Conservation (phyloP, 2,888 invertebrate genomes). For the Blastobasis lacticolella region DNA sequence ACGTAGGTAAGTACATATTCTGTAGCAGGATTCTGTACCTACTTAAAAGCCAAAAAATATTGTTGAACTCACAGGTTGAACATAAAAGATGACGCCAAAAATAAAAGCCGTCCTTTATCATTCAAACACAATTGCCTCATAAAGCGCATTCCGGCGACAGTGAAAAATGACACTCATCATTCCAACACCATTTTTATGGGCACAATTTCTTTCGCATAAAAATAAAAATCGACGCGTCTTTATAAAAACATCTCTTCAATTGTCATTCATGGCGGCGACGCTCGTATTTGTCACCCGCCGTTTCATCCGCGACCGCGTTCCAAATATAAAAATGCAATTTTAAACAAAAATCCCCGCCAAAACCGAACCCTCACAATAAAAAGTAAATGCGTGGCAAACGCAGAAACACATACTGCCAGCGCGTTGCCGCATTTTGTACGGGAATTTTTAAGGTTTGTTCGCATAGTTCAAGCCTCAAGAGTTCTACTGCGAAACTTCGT, state of each 20-base stretch:
- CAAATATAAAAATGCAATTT: slow-evolving; percentile 75
- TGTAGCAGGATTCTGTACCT: too few relatives aligned
- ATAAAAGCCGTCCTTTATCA: slow-evolving; percentile 40
- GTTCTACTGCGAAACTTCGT: too few relatives aligned
- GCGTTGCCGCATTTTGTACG: slow-evolving; percentile 28
- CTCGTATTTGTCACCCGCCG: slow-evolving; percentile 71
- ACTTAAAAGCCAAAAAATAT: too few relatives aligned
- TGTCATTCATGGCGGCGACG: slow-evolving; percentile 71
- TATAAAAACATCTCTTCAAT: slow-evolving; percentile 72
- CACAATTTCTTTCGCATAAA: slow-evolving; percentile 72
- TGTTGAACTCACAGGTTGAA: too few relatives aligned
- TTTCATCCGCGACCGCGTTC: slow-evolving; percentile 62
- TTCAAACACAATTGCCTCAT: slow-evolving; percentile 59
- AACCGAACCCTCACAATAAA: slow-evolving; percentile 60
- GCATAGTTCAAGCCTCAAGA: not conserved
- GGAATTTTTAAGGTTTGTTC: slow-evolving; percentile 1
- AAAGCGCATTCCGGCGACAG: slow-evolving; percentile 61
- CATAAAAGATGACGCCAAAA: slow-evolving; percentile 6
- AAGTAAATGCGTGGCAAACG: slow-evolving; percentile 55
- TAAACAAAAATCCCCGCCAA: slow-evolving; percentile 62
- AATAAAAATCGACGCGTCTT: slow-evolving; percentile 65
- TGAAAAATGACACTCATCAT: slow-evolving; percentile 71
- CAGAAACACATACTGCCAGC: slow-evolving; percentile 29
- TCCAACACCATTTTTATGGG: slow-evolving; percentile 68
- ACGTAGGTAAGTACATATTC: too few relatives aligned